These are phyloP conservation scores for Drosophila hydei DNA, from an alignment of 1,140 invertebrate genomes.

Conservation along the genomic window DNA sequence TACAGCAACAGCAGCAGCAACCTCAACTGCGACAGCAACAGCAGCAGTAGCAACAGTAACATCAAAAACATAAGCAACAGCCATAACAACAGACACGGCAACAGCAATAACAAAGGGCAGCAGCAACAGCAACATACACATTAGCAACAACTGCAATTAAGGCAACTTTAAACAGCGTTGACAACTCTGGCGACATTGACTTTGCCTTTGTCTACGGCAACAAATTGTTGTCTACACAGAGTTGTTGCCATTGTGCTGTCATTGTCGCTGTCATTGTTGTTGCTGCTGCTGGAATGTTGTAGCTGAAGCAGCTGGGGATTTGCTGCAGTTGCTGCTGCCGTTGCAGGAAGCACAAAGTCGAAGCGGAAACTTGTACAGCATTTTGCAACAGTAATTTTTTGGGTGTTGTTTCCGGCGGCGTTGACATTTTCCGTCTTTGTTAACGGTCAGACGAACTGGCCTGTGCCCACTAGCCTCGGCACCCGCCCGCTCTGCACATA, in stretches of 20 bases:
- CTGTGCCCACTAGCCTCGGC: background rate
- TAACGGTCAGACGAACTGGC: slow-evolving; percentile 56
- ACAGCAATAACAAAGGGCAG: no score
- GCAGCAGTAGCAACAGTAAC: no score
- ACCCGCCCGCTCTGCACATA: background rate
- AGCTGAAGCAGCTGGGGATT: slow-evolving; percentile 60
- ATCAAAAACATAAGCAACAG: no score
- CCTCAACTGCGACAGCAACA: no score
- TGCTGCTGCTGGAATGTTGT: slow-evolving; percentile 14
- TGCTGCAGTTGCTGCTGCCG: slow-evolving; percentile 54
- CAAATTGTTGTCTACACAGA: slow-evolving; percentile 75
- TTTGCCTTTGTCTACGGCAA: slow-evolving; percentile 64
- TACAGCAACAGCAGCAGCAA: slow-evolving; percentile 16
- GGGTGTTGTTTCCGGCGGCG: slow-evolving; percentile 79
- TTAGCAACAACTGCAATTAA: slow-evolving; percentile 67
- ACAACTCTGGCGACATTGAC: slow-evolving; percentile 79
- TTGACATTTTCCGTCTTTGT: slow-evolving; percentile 68
- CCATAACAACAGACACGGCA: background rate
- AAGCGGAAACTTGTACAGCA: slow-evolving; percentile 77
- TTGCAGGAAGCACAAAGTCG: slow-evolving; percentile 64
- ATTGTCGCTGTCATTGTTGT: slow-evolving; percentile 50
- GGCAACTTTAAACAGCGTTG: slow-evolving; percentile 77
- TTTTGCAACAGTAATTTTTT: slow-evolving; percentile 81
- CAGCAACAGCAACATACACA: background rate
- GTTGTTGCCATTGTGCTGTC: slow-evolving; percentile 47